Evolutionary conservation across 2,113 vertebrate species (phyloP).

Genomic region (Mobula hypostoma): DNA sequence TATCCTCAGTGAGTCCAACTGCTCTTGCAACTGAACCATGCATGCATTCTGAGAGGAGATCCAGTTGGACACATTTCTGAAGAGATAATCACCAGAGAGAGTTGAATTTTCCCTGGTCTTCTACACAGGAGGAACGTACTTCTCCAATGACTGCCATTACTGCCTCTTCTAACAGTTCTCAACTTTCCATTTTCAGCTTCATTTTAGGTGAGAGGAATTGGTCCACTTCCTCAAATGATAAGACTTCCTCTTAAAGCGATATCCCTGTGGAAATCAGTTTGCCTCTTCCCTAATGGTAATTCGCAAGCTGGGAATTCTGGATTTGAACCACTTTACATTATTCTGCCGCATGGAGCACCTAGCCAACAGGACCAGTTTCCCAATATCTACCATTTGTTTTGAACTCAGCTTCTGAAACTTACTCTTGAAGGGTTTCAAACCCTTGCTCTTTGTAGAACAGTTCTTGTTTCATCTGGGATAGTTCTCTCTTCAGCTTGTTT

Average conservation of each 20-base stretch:
- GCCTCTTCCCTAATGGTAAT: not conserved
- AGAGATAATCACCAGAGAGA: no score
- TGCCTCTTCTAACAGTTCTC: no score
- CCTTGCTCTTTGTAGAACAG: constrained; percentile 75
- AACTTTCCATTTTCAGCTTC: not conserved
- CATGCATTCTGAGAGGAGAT: no score
- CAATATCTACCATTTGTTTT: not conserved
- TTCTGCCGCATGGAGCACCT: not conserved
- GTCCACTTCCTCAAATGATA: not conserved
- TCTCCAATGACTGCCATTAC: no score
- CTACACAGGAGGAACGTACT: no score
- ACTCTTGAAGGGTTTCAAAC: constrained; percentile 75
- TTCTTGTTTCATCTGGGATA: constrained; percentile 78
- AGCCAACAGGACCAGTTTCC: not conserved
- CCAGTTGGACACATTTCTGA: no score
- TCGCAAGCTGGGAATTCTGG: not conserved
- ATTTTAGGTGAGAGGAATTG: not conserved
- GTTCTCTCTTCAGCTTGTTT: constrained; percentile 73
- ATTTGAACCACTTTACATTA: not conserved
- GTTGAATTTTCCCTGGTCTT: no score
- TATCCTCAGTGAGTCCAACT: no score
- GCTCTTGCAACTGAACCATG: no score
- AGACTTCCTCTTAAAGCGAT: not conserved
- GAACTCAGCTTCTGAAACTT: constrained; percentile 43
- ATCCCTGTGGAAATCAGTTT: not conserved